Conservation (phyloP, 2,113 vertebrate species). For the Melanocharis versteri region DNA sequence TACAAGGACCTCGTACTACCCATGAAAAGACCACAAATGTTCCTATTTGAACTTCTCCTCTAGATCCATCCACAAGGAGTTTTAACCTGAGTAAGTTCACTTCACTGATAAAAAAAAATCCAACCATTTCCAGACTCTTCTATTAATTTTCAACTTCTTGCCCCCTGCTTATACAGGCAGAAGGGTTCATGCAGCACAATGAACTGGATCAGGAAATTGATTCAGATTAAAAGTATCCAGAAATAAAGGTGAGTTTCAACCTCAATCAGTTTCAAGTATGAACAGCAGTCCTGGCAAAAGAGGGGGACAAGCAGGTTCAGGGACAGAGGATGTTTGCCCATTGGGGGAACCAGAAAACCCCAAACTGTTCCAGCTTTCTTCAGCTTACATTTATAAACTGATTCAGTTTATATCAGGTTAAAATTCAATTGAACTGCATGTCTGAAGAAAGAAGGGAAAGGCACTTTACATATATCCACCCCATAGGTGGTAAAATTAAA, state of each 20-base stretch:
- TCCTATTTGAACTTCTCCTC: not conserved
- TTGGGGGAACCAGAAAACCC: not conserved
- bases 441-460: not conserved
- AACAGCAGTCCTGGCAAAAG: not conserved
- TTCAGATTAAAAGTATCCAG: not conserved
- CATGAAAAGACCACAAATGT: not conserved
- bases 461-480: not conserved
- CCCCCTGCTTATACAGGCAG: not conserved
- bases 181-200: not conserved
- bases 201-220: not conserved
- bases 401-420: not conserved
- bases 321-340: not conserved
- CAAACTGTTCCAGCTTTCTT: not conserved
- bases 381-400: not conserved
- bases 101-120: not conserved
- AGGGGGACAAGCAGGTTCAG: not conserved
- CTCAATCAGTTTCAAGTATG: not conserved
- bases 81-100: not conserved
- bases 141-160: not conserved
- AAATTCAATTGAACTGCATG: not conserved
- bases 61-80: not conserved
- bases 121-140: not conserved
- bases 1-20: not conserved
- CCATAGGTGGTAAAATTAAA: not conserved
- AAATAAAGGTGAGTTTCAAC: conserved; percentile 1